Conservation (phyloP, 2,888 invertebrate genomes). For the Plebejus melissa region DNA sequence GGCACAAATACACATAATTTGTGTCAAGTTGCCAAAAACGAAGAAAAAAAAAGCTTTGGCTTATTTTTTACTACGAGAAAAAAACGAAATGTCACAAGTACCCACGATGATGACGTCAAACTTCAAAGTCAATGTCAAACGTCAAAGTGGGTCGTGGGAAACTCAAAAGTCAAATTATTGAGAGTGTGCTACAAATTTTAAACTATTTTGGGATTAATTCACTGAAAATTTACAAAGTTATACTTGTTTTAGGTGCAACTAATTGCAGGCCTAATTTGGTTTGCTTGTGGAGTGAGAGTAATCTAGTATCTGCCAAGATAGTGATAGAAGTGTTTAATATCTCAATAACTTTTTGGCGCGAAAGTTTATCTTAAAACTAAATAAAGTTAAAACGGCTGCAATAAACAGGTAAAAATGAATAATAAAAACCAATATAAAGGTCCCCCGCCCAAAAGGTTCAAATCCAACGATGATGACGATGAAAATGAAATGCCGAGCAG, state of each 20-base stretch:
- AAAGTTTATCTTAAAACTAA: background rate
- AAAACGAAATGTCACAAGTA: too few relatives aligned
- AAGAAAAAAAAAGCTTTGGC: too few relatives aligned
- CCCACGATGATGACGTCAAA: too few relatives aligned
- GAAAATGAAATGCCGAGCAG: constrained; percentile 79
- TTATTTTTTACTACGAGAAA: too few relatives aligned
- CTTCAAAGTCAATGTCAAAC: background rate
- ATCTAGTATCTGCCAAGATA: background rate
- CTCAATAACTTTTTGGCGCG: constrained; percentile 1
- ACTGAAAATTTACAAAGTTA: background rate
- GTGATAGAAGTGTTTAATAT: background rate
- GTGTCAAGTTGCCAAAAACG: too few relatives aligned
- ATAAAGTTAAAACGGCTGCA: background rate
- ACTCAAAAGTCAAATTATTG: background rate
- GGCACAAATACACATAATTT: too few relatives aligned
- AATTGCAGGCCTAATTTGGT: background rate
- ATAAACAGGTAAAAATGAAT: constrained; percentile 45
- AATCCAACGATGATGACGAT: constrained; percentile 75
- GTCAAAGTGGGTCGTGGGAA: background rate
- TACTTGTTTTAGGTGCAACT: background rate
- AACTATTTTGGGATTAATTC: background rate
- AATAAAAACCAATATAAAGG: constrained; percentile 57
- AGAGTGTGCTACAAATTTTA: background rate
- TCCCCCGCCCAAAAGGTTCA: constrained; percentile 66
- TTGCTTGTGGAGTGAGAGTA: background rate